phyloP scores from a whole-genome alignment of 2,113 vertebrate genomes.

The Lagopus leucura region DNA sequence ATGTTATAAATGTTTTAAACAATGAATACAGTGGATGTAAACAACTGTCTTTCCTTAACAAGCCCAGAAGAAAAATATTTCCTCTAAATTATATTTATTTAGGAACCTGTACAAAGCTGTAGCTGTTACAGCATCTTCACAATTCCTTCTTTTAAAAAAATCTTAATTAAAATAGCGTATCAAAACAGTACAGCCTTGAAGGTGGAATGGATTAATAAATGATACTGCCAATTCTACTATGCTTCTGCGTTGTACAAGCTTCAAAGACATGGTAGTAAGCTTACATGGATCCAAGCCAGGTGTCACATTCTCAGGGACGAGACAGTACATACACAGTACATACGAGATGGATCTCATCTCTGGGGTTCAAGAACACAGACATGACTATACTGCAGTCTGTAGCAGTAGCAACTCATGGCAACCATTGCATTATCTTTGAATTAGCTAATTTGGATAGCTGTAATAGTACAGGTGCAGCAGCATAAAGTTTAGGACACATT shows the following conservation, averaged over 20 bases:
- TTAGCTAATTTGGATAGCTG: not conserved
- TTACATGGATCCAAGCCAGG: not conserved
- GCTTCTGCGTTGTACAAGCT: not conserved
- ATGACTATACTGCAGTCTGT: not conserved
- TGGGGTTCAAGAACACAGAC: not conserved
- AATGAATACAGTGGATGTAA: not conserved
- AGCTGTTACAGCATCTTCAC: not conserved
- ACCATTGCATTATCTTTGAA: not conserved
- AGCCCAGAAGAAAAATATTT: not conserved
- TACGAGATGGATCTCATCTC: not conserved
- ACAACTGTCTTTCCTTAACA: not conserved
- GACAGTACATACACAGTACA: not conserved
- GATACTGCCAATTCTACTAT: not conserved
- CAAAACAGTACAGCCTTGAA: not conserved
- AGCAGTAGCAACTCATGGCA: not conserved
- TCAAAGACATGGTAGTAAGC: not conserved
- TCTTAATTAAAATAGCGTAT: not conserved
- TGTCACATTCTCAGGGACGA: not conserved
- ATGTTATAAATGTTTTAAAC: not conserved
- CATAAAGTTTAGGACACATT: not conserved
- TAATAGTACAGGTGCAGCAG: not conserved
- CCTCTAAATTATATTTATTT: not conserved
- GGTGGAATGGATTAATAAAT: not conserved
- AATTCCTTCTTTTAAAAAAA: not conserved
- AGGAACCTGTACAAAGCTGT: not conserved